A percentile compares a stretch with the other conserved stretches of the same genome.
phyloP scores from a whole-genome alignment of 1,140 invertebrate species.

The Eueides isabella region DNA sequence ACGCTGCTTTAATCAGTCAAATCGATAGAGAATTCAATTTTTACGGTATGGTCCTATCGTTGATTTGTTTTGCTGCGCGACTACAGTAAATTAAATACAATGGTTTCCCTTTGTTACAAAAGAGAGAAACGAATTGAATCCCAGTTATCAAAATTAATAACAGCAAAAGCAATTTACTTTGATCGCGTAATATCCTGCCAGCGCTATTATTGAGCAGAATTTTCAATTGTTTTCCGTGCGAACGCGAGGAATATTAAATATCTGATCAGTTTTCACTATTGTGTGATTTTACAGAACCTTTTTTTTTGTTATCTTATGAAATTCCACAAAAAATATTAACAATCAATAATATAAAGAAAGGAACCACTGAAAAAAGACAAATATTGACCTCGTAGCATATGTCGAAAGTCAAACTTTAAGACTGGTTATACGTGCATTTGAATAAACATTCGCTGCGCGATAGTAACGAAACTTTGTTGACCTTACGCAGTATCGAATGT shows the following conservation, averaged over 20 bases:
- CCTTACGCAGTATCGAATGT: slow-evolving; percentile 71
- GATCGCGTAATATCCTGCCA: slow-evolving; percentile 77
- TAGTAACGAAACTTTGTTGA: slow-evolving; percentile 76
- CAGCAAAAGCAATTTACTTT: slow-evolving; percentile 78
- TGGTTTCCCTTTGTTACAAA: slow-evolving; percentile 81
- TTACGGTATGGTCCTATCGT: slow-evolving; percentile 34
- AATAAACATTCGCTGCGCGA: slow-evolving; percentile 75
- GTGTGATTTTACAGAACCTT: slow-evolving; percentile 11
- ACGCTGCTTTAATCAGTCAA: slow-evolving; percentile 1
- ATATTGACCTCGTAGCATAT: slow-evolving; percentile 80
- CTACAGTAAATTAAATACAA: slow-evolving; percentile 76
- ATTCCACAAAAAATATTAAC: slow-evolving; percentile 19
- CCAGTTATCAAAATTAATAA: slow-evolving; percentile 82
- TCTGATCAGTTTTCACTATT: slow-evolving; percentile 36
- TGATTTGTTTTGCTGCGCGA: slow-evolving; percentile 42
- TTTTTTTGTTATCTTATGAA: not conserved
- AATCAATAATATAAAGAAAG: slow-evolving; percentile 16
- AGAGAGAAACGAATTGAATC: slow-evolving; percentile 81
- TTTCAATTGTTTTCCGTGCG: slow-evolving; percentile 68
- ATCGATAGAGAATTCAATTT: slow-evolving; percentile 59
- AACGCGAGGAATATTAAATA: slow-evolving; percentile 54
- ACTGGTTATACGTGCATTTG: slow-evolving; percentile 77
- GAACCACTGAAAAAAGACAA: slow-evolving; percentile 59
- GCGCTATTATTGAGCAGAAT: slow-evolving; percentile 71
- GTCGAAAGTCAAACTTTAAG: slow-evolving; percentile 75